Conservation (phyloP, 2,888 invertebrate genomes). For the Hypselothyrea guttata region DNA sequence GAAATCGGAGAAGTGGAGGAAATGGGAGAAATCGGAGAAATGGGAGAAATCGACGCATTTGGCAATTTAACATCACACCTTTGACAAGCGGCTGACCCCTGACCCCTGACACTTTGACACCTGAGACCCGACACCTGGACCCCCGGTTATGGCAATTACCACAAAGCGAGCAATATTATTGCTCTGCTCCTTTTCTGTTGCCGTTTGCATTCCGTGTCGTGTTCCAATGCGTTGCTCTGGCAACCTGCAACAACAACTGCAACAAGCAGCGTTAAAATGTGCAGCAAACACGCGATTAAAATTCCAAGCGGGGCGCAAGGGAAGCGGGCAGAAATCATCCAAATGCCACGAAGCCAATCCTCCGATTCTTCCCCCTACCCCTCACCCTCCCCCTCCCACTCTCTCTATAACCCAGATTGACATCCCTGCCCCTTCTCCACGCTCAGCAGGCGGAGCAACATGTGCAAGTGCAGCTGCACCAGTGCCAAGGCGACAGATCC, state of each 20-base stretch:
- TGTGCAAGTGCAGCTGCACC: conserved; percentile 58
- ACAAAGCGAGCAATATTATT: conserved; percentile 21
- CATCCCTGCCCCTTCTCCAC: neutral
- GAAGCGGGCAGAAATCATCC: conserved; percentile 65
- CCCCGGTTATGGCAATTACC: conserved; percentile 26
- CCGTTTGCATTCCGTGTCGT: conserved; percentile 42
- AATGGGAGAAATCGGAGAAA: no score
- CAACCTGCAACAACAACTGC: conserved; percentile 44
- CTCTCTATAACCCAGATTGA: no score
- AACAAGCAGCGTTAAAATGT: conserved; percentile 68
- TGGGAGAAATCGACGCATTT: conserved; percentile 10
- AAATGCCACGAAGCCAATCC: conserved; percentile 66
- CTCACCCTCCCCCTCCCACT: no score
- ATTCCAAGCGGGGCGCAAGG: conserved; percentile 7
- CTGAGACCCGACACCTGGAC: neutral
- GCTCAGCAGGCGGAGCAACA: conserved; percentile 34
- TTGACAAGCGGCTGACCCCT: neutral
- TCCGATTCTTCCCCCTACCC: conserved; percentile 18
- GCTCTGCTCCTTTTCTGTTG: neutral
- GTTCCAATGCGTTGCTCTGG: conserved; percentile 61
- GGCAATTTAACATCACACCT: conserved; percentile 30
- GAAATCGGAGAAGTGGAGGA: no score
- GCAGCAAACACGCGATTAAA: conserved; percentile 70
- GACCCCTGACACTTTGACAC: neutral
- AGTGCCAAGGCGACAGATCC: conserved; percentile 32